Evolutionary conservation across 1,140 invertebrate species (phyloP), one percentile per base, ranked within the genome.

Genomic region (Zaprionus lachaisei): DNA sequence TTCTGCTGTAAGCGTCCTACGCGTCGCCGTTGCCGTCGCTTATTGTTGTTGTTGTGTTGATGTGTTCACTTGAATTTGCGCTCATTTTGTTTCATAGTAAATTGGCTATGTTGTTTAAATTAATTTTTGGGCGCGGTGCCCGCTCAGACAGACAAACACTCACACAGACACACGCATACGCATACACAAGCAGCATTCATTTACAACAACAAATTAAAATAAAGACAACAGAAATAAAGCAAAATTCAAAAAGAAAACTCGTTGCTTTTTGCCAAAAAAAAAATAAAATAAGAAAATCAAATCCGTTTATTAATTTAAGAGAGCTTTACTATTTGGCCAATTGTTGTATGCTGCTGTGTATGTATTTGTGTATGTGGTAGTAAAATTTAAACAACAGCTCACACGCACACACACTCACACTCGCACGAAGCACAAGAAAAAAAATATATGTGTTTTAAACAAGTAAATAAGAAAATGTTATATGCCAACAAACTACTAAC

Each of bases 381-480:
- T 26, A 61, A 38, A 61, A 51, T 63, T 55, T 22, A 64, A 65
- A 71, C 20, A 66, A 60, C 57, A 67, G 66, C 22, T 60, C 61
- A 44, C 60, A 71, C 31, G 57, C 22, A 58, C 55, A 67, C 51
- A 65, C 51, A 51, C n/a, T 44, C 49, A 28, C 47, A 20, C 47
- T 51, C 54, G 26, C 44, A 58, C 37, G 51, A 20, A 17, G 58
- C 74, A 77, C 75, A 73, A 49, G 63, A 73, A 77, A 73, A 73
- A 77, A 73, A 77, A 20, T 51, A 44, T 34, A 34, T 11, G 31
- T 34, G 4, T 62, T 22, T 49, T 20, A 70, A 77, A 72, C 56
- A 72, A 72, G 63, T 77, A 72, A 72, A 77, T 72, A 77, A 77
- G 74, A 77, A 73, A 77, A 77, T 68, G 34, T 37, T 72, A 17